These are phyloP conservation scores for Aphodius granarius DNA, from an alignment of 2,888 invertebrate genomes.

Conservation along the genomic window DNA sequence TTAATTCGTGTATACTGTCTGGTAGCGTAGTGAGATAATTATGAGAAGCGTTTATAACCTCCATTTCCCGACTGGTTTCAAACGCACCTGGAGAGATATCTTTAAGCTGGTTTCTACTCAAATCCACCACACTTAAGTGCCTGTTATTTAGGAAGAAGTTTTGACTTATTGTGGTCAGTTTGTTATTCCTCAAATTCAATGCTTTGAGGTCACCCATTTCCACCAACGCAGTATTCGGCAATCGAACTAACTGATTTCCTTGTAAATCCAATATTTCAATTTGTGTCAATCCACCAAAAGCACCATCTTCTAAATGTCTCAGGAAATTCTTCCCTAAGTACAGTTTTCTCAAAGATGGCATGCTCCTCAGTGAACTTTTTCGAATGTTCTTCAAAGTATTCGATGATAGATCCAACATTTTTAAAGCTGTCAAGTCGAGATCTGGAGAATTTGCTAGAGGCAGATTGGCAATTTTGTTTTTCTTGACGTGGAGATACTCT, in stretches of 20 bases:
- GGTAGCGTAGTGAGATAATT: constrained; percentile 77
- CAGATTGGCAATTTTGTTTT: constrained; percentile 70
- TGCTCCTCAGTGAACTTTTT: constrained; percentile 64
- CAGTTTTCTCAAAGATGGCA: constrained; percentile 69
- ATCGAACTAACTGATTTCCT: constrained; percentile 70
- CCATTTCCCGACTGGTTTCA: constrained; percentile 65
- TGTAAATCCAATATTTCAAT: constrained; percentile 75
- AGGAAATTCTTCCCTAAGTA: constrained; percentile 75
- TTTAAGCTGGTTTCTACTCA: constrained; percentile 75
- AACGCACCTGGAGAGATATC: constrained; percentile 68
- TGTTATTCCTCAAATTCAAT: constrained; percentile 76
- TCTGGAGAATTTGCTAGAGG: constrained; percentile 68
- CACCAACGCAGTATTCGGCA: constrained; percentile 67
- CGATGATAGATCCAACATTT: constrained; percentile 73
- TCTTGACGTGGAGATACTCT: constrained; percentile 72
- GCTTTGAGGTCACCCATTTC: constrained; percentile 67
- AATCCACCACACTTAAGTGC: constrained; percentile 67
- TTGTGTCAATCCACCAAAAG: constrained; percentile 69
- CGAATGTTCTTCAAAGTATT: constrained; percentile 74
- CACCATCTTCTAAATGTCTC: constrained; percentile 67
- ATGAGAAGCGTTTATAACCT: constrained; percentile 75
- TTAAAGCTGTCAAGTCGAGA: constrained; percentile 70
- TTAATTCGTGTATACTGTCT: constrained; percentile 67
- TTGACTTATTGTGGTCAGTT: constrained; percentile 70
- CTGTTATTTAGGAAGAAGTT: constrained; percentile 68